Conservation (phyloP, 2,113 vertebrate species). For the Paralichthys olivaceus region DNA sequence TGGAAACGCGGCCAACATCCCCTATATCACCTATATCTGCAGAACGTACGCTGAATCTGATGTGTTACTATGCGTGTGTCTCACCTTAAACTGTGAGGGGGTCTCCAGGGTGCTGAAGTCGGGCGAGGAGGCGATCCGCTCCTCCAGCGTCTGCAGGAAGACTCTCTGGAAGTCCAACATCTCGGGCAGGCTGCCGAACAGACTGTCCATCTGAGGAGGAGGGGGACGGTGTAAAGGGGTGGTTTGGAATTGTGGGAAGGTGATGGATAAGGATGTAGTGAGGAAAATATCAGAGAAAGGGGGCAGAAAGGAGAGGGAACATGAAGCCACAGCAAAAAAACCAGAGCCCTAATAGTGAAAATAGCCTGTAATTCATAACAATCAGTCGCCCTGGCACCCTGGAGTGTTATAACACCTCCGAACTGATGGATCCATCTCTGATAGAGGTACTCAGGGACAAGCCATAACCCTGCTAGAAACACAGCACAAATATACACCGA, state of each 20-base stretch:
- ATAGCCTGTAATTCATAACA: conserved; percentile 61
- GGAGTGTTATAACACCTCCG: conserved; percentile 50
- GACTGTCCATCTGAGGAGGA: conserved; percentile 91
- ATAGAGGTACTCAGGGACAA: conserved; percentile 60
- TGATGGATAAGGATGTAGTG: conserved; percentile 27
- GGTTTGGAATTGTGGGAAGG: not conserved
- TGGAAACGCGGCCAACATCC: conserved; percentile 5
- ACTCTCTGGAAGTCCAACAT: conserved; percentile 98
- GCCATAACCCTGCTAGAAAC: conserved; percentile 26
- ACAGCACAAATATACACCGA: conserved; percentile 9
- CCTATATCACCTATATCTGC: not conserved
- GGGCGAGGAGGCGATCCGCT: conserved; percentile 90
- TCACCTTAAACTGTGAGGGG: conserved; percentile 93
- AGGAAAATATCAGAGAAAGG: conserved; percentile 5
- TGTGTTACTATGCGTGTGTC: not conserved
- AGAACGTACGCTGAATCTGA: too few species aligned
- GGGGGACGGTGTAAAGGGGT: not conserved
- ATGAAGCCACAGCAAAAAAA: conserved; percentile 19
- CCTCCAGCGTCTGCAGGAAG: conserved; percentile 96
- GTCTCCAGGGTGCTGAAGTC: conserved; percentile 92
- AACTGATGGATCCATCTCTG: conserved; percentile 59
- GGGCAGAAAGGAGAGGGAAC: conserved; percentile 6
- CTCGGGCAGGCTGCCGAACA: conserved; percentile 96
- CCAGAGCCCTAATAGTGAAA: not conserved
- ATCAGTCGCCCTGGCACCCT: conserved; percentile 45